Base-by-base conservation (phyloP, 2,888 invertebrate genomes). In the Itoplectis maculator region DNA sequence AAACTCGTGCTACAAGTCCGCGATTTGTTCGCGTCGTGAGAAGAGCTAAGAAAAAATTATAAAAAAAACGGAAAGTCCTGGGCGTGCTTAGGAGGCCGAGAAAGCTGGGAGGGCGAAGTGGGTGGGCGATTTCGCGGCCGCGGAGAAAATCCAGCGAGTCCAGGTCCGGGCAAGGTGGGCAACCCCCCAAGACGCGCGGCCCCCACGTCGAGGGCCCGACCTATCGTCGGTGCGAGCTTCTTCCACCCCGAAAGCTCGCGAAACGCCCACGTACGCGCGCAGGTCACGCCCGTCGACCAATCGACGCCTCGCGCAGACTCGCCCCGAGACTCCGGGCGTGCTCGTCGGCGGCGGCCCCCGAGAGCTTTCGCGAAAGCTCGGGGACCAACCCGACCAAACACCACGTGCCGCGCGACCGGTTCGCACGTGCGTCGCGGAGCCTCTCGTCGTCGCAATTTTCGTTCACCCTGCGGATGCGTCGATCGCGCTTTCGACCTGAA, bases 351-450 rank as follows among this genome's bases (percentile, higher is more conserved):
- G 29, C 29, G 5, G 29, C 29, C 85, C 84, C 83, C 69, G 86
- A 85, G 86, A 88, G 89, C 88, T 90, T 89, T 89, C 49, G 45
- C 68, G 87, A 86, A 65, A 86, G 88, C 78, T 89, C 89, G 88
- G 88, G 88, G 88, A 87, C 88, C 85, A 84, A 88, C 83, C 85
- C 84, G 89, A 87, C 91, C 91, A 92, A 92, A 91, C 92, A 90
- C 92, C 92, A 92, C 92, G 92, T 92, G 92, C 90, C 90, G 88
- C 89, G 91, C 91, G 92, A 87, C 88, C 91, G 90, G 88, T 88
- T 88, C 89, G 91, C 92, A 92, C 92, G 92, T 92, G 92, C 88
- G 84, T 82, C 78, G 83, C 88, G 84, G 84, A 85, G 83, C 83
- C 78, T 82, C 73, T 65, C 83, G 54, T 81, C 70, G 77, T 81